Base-by-base conservation (phyloP, 1,140 invertebrate species). In the Penaeus chinensis region DNA sequence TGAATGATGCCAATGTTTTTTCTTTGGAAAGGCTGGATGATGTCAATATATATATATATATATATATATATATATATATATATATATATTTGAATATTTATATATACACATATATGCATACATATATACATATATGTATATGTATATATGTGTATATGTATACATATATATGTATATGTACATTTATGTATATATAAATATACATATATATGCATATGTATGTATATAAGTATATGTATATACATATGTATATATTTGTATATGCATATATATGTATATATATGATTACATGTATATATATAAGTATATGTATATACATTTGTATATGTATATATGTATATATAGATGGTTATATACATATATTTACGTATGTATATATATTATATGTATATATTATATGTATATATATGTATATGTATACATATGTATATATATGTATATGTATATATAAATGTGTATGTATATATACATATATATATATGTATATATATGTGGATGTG, bases 31-130 rank as follows among this genome's bases (percentile, higher is more conserved):
- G 61, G 22, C 19, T 81, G 22, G 4, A 63, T 63, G 71, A 84
- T 84, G 69, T 74, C 69, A 42, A 71, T 71, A 71, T 37, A 74
- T 47, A 74, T 42, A 84, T 54, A 84, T 54, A 71, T 71, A 84
- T 83, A 47, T 69, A 83, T 69, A 71, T 42, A 71, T 82, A 18
- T 37, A 20, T 82, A 1, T 24, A 82, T 63, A 42, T 24, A 65
- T 82, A 32, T 65, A 65, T 82, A 42, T 27, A 65, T 82, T 27
- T 32, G 27, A 63, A 62, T 63, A 65, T 65, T 1, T 19, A 65
- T 82, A 27, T 82, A 27, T 82, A 62, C 65, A 24, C 27, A 62
- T 82, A 65, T 82, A 24, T 63, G 2, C 65, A 62, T 82, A 65
- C 65, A 77, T 77, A 22, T 37, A 22, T 37, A 47, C 8, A 8